Evolutionary conservation across 2,113 vertebrate genomes (phyloP).

Genomic region (Misgurnus mizolepis): DNA sequence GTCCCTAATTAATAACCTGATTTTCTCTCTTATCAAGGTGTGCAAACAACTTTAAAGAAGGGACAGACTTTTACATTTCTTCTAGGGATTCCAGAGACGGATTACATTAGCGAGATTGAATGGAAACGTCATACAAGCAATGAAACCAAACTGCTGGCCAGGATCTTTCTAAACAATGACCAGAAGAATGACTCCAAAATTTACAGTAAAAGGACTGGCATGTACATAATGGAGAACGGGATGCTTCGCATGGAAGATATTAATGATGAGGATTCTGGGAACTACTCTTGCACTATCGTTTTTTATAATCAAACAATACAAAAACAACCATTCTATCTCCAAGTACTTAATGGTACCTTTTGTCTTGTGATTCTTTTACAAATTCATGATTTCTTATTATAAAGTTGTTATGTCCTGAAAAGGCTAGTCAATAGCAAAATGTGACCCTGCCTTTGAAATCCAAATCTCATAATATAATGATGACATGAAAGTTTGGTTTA

Average conservation of each 20-base stretch:
- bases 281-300: slow-evolving; percentile 41
- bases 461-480: too few relatives aligned
- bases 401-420: too few relatives aligned
- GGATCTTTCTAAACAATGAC: background rate
- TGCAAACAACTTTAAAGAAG: background rate
- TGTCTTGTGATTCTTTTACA: slow-evolving; percentile 3
- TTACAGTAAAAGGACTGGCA: background rate
- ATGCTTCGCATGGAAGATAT: slow-evolving; percentile 25
- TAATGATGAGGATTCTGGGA: slow-evolving; percentile 31
- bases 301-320: background rate
- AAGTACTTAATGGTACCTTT: slow-evolving; percentile 1
- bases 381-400: too few relatives aligned
- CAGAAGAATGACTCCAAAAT: background rate
- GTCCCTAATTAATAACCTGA: background rate
- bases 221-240: slow-evolving; percentile 24
- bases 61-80: slow-evolving; percentile 11
- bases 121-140: slow-evolving; percentile 27
- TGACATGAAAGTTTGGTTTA: too few relatives aligned
- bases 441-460: too few relatives aligned
- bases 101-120: slow-evolving; percentile 9
- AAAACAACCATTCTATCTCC: background rate
- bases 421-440: too few relatives aligned
- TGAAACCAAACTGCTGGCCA: slow-evolving; percentile 30
- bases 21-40: slow-evolving; percentile 23
- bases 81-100: background rate